A percentile compares a stretch with the other conserved stretches of the same genome.
These are phyloP conservation scores for Drosophila willistoni DNA, from an alignment of 1,140 invertebrate species.

Conservation along the genomic window DNA sequence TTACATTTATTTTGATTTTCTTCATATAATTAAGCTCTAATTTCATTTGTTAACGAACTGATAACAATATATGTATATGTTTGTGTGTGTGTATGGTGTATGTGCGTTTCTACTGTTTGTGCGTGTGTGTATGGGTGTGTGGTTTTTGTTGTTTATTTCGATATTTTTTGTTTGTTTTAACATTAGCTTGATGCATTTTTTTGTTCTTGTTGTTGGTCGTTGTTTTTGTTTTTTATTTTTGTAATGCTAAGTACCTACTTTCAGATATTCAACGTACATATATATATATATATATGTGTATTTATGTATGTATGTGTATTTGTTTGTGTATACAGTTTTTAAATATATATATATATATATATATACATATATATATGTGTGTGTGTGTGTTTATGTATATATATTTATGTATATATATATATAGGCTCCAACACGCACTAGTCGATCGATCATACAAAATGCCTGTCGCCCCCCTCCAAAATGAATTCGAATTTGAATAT, in stretches of 20 bases:
- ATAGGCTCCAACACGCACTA: conserved; percentile 12
- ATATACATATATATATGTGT: too few relatives aligned
- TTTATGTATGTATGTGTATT: conserved; percentile 28
- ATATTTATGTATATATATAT: not conserved
- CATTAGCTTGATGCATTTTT: conserved; percentile 53
- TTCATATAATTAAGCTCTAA: conserved; percentile 71
- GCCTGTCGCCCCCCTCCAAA: conserved; percentile 2
- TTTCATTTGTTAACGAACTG: conserved; percentile 76
- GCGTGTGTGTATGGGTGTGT: conserved; percentile 33
- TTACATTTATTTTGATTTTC: conserved; percentile 4
- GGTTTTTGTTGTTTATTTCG: conserved; percentile 30
- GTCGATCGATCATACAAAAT: conserved; percentile 23
- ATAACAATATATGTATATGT: conserved; percentile 63
- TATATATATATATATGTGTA: conserved; percentile 16
- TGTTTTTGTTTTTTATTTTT: conserved; percentile 25
- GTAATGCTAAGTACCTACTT: conserved; percentile 75
- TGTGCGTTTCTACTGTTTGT: conserved; percentile 41
- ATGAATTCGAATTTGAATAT: conserved; percentile 41
- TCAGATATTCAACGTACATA: conserved; percentile 65
- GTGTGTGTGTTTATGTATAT: not conserved
- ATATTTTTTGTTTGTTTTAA: conserved; percentile 36
- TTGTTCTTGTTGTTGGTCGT: conserved; percentile 21
- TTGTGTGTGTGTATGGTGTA: conserved; percentile 34
- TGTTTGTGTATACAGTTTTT: conserved; percentile 38
- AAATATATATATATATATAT: conserved; percentile 1